phyloP scores from a whole-genome alignment of 2,797 vertebrate genomes.

The Oreochromis grahami region DNA sequence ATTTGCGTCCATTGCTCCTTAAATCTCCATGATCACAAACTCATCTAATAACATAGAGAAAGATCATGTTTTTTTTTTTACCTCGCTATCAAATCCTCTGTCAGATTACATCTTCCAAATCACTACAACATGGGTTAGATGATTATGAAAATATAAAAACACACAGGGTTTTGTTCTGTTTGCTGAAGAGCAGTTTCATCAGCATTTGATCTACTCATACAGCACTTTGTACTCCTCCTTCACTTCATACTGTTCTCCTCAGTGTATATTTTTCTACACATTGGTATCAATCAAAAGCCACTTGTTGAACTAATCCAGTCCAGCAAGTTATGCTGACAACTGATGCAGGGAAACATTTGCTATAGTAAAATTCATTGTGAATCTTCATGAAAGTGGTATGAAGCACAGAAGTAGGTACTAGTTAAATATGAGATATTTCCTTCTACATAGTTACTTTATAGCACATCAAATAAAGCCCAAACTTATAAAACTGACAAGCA shows the following conservation, averaged over 20 bases:
- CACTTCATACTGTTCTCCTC: accelerated
- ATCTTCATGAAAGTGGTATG: not conserved
- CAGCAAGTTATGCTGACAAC: not conserved
- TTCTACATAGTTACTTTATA: not conserved
- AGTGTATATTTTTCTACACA: not conserved
- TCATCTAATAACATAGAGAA: slow-evolving; percentile 22
- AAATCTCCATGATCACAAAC: slow-evolving; percentile 15
- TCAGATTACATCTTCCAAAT: slow-evolving; percentile 28
- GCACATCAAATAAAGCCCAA: not conserved
- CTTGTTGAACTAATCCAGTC: not conserved
- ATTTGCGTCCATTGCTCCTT: not conserved
- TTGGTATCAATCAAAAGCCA: not conserved
- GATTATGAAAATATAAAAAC: slow-evolving; percentile 11
- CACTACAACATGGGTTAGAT: slow-evolving; percentile 13
- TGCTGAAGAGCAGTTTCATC: not conserved
- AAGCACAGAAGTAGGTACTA: not conserved
- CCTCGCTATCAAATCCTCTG: slow-evolving; percentile 15
- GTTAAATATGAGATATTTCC: not conserved
- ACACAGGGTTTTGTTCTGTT: not conserved
- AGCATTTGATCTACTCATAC: not conserved
- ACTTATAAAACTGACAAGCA: not conserved
- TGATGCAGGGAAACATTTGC: not conserved
- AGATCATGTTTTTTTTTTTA: slow-evolving; percentile 10
- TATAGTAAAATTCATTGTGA: not conserved
- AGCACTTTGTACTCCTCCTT: not conserved